Conservation (phyloP, 2,888 invertebrate species). For the Temnothorax ravouxi region DNA sequence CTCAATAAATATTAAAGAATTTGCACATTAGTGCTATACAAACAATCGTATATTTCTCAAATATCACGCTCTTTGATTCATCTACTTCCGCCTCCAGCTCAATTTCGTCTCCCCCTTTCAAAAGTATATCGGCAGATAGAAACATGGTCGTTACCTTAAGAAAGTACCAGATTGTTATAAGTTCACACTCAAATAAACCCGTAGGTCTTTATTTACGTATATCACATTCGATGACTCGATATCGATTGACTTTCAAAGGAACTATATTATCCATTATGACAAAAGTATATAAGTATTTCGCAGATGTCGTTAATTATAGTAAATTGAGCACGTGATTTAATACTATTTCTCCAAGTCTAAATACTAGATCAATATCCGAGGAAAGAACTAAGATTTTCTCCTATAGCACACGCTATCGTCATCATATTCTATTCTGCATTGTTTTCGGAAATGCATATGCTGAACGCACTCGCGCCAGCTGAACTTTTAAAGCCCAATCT, state of each 20-base stretch:
- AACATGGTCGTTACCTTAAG: no score
- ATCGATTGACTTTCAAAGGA: background rate
- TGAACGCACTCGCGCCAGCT: constrained; percentile 42
- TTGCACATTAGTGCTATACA: background rate
- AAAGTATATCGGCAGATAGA: no score
- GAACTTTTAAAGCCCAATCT: constrained; percentile 69
- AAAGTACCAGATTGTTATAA: no score
- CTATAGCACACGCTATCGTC: background rate
- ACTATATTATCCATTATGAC: background rate
- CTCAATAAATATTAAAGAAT: background rate
- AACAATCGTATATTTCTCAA: no score
- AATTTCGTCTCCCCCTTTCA: no score
- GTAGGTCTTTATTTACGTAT: background rate
- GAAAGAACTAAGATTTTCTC: background rate
- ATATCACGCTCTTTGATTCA: no score
- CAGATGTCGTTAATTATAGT: background rate
- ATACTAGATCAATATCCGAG: background rate
- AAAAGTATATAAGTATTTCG: background rate
- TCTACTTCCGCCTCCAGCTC: no score
- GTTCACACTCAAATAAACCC: no score
- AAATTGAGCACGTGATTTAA: background rate
- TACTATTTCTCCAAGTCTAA: background rate
- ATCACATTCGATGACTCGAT: no score
- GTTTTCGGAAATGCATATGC: constrained; percentile 46
- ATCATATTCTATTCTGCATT: constrained; percentile 20